Percentiles rank a stretch among this genome's conserved stretches.
Conservation (phyloP, 2,113 vertebrate species). For the Channa maculata region DNA sequence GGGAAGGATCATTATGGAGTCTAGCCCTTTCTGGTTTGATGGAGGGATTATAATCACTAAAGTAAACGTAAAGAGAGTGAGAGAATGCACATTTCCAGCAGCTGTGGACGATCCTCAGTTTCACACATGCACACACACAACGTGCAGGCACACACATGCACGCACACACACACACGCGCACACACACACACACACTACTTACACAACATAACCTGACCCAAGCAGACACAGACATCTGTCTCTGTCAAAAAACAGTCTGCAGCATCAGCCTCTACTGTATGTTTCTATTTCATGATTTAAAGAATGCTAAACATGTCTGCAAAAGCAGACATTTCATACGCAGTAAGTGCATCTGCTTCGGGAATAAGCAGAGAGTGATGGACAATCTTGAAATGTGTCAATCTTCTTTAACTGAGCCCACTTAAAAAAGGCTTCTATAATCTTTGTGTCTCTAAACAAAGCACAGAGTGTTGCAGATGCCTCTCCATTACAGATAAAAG, state of each 20-base stretch:
- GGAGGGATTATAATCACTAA: slow-evolving; percentile 78
- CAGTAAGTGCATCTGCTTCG: slow-evolving; percentile 13
- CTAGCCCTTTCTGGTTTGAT: slow-evolving; percentile 69
- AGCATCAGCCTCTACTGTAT: slow-evolving; percentile 25
- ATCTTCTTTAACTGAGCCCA: background rate
- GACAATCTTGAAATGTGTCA: slow-evolving; percentile 5
- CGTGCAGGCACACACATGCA: background rate
- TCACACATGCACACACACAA: slow-evolving; percentile 17
- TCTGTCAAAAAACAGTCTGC: slow-evolving; percentile 26
- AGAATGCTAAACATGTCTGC: slow-evolving; percentile 21
- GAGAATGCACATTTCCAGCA: slow-evolving; percentile 77
- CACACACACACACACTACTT: slow-evolving; percentile 23
- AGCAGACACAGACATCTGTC: slow-evolving; percentile 50
- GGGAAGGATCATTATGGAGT: slow-evolving; percentile 77
- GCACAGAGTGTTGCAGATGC: slow-evolving; percentile 6
- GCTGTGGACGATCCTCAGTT: slow-evolving; percentile 36
- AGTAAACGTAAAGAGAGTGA: slow-evolving; percentile 77
- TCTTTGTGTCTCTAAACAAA: slow-evolving; percentile 14
- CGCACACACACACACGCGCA: slow-evolving; percentile 16
- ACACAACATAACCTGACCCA: slow-evolving; percentile 25
- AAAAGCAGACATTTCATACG: slow-evolving; percentile 1
- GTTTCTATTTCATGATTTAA: slow-evolving; percentile 37
- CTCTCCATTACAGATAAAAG: slow-evolving; percentile 47
- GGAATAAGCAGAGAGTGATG: background rate
- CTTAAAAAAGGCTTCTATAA: background rate